phyloP scores from a whole-genome alignment of 2,888 invertebrate species.

The Nineta flava region DNA sequence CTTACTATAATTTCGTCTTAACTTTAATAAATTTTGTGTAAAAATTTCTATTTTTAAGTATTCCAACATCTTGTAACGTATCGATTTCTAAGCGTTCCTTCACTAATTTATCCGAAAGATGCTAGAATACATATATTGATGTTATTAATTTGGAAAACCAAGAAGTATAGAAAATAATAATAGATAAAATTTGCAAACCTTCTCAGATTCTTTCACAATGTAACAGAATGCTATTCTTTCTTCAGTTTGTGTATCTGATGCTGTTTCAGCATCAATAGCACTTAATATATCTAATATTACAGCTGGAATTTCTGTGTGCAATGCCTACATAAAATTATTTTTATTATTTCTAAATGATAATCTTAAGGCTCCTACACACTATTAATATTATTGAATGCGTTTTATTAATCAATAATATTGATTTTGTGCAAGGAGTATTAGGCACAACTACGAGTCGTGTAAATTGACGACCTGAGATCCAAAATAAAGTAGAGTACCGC shows the following conservation, averaged over 20 bases:
- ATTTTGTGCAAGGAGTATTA: no score
- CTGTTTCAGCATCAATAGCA: constrained; percentile 70
- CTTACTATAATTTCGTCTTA: constrained; percentile 95
- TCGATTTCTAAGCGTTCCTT: constrained; percentile 90
- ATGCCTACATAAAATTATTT: constrained; percentile 34
- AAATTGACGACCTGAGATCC: no score
- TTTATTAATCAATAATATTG: no score
- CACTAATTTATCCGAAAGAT: constrained; percentile 68
- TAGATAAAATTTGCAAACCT: constrained; percentile 29
- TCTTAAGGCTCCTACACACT: no score
- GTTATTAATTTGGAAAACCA: not conserved
- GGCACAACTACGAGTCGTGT: no score
- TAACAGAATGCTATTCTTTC: constrained; percentile 62
- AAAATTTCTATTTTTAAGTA: constrained; percentile 76
- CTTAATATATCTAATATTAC: constrained; percentile 72
- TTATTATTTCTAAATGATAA: not conserved
- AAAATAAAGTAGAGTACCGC: no score
- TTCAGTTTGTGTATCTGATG: constrained; percentile 47
- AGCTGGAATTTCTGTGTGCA: constrained; percentile 68
- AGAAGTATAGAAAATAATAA: not conserved
- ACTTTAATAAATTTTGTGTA: constrained; percentile 94
- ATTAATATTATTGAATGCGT: no score
- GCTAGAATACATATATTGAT: constrained; percentile 23
- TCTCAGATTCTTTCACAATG: constrained; percentile 64
- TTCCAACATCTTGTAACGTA: constrained; percentile 79